These are phyloP conservation scores for Neuroterus valhalla DNA, from an alignment of 1,140 invertebrate species.

Conservation along the genomic window DNA sequence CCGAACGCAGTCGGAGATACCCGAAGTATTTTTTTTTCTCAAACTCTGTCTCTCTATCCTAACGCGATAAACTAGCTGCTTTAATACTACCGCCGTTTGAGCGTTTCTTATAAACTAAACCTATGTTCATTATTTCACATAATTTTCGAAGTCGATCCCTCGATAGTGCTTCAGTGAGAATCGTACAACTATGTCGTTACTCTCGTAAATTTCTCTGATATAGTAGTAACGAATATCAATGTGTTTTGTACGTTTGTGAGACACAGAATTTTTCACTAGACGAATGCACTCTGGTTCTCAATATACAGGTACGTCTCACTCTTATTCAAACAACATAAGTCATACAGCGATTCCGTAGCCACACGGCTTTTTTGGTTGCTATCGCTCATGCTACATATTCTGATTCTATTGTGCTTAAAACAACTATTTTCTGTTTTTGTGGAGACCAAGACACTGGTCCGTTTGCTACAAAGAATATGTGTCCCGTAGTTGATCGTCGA, in stretches of 20 bases:
- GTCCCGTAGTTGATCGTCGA: no score
- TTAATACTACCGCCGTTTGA: no score
- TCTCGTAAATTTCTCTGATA: conserved; percentile 61
- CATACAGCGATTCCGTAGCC: conserved; percentile 42
- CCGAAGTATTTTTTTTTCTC: conserved; percentile 44
- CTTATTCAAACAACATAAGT: no score
- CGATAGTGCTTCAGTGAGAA: no score
- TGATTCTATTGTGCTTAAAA: no score
- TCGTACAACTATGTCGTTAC: no score
- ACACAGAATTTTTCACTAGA: conserved; percentile 64
- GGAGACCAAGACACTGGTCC: conserved; percentile 41
- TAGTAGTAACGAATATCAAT: conserved; percentile 67
- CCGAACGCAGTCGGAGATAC: conserved; percentile 44
- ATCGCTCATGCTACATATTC: conserved; percentile 40
- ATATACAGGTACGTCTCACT: conserved; percentile 47
- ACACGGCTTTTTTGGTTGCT: conserved; percentile 45
- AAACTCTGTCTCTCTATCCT: conserved; percentile 34
- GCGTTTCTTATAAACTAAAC: no score
- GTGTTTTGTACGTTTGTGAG: conserved; percentile 65
- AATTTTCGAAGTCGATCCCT: no score
- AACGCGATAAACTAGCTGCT: no score
- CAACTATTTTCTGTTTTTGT: conserved; percentile 34
- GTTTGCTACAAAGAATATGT: conserved; percentile 2
- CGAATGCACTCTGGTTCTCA: conserved; percentile 61
- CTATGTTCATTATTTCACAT: no score